Base-by-base conservation (phyloP, 2,113 vertebrate species). In the Crypturellus undulatus region DNA sequence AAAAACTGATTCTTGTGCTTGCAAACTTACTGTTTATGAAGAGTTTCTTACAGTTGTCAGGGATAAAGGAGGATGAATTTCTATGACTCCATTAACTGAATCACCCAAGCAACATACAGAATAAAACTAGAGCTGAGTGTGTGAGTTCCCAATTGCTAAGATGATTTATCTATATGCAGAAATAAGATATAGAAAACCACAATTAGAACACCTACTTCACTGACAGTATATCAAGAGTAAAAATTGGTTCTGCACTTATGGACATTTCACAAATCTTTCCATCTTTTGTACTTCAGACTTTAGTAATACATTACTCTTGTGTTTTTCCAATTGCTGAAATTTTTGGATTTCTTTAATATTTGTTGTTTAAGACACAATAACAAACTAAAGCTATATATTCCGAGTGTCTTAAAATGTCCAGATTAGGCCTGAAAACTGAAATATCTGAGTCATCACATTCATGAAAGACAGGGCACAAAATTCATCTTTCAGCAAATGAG, bases 41-140 rank as follows among this genome's bases (percentile, higher is more conserved):
- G 49, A 91, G 40, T 76, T 79, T 93, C 85, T 54, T 24, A 78
- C 68, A 94, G 69, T 3, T 95, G 62, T 32, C 62, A 79, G 42
- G 54, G 59, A 87, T 64, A 94, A 96, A 92, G 92, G 8, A 42
- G 6, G 59, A 85, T 94, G 26, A 88, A 88, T 72, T 94, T 97
- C 93, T 91, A 94, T 11, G 6, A 83, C 51, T 36, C 93, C 69
- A 93, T 87, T 89, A 90, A 84, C 58, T 71, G 63, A 97, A 77
- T 69, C 71, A 89, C 52, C 40, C n/a, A 86, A 81, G 84, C 24
- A 95, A 91, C 60, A 89, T 17, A 64, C 9, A 84, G 78, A 94
- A 85, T 72, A 91, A 93, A 95, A 95, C 43, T 65, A 75, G 56
- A 80, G 78, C 30, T 93, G 81, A 96, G 76, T 80, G 67, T 72